Base-by-base conservation (phyloP, 2,113 vertebrate species). In the Piprites chloris region DNA sequence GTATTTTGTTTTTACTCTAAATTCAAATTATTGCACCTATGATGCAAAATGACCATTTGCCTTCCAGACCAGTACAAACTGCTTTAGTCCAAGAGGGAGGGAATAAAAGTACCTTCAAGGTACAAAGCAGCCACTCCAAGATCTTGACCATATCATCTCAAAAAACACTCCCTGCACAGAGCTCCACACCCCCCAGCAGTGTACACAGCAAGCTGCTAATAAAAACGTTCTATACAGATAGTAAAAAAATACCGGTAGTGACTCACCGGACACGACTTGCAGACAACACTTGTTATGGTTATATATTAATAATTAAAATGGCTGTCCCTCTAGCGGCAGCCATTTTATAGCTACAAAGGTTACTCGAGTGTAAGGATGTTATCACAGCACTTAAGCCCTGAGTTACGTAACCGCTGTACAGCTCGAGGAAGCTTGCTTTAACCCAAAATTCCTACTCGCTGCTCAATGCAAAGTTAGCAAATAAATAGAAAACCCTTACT, bases 131-230 rank as follows among this genome's bases (percentile, higher is more conserved):
- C 49, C 14, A 23, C 39, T 58, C 62, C 39, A 35, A 37, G 2
- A 35, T 9, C 20, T 12, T 6, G 9, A 24, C 5, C 0, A 0
- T 9, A 56, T 3, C 8, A 0, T 1, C 4, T 6, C 9, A 26
- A 0, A 33, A 39, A 32, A 35, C 76, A 4, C 11, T 5, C 13
- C 1, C 1, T 5, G 23, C 30, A 22, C 33, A 39, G 3, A 69
- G 30, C 11, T 16, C 19, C 47, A 35, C 20, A 7, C 4, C 3
- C 0, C 2, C 22, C 67, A 67, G n/a, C 46, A 17, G 27, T 0
- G 0, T 0, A 3, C 0, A 2, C 4, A 71, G 33, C 47, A n/a
- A 49, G 17, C 35, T 55, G 35, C 26, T 72, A 5, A 6, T 52
- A 19, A 16, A 65, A 27, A 3, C 1, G 2, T 5, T 30, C 23